Evolutionary conservation across 2,888 invertebrate genomes (phyloP).

Genomic region (Ochropacha duplaris): DNA sequence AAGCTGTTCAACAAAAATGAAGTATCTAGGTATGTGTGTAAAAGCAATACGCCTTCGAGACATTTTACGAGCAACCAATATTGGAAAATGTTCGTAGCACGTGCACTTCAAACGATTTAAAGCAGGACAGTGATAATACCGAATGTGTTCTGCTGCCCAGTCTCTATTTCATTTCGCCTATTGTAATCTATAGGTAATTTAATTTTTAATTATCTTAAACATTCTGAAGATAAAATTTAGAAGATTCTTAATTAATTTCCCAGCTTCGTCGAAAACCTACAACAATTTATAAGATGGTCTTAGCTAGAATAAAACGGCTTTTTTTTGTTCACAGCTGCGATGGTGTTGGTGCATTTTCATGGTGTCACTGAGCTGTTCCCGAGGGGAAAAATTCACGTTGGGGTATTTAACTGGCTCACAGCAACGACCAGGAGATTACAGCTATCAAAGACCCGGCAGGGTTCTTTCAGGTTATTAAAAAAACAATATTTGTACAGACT

Average conservation of each 20-base stretch:
- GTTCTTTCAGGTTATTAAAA: constrained; percentile 78
- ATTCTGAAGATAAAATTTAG: no score
- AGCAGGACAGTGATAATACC: constrained; percentile 28
- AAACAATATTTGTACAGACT: no score
- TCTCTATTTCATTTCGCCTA: constrained; percentile 8
- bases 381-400: constrained; percentile 86
- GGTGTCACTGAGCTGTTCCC: constrained; percentile 39
- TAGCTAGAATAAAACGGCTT: background rate
- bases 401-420: constrained; percentile 94
- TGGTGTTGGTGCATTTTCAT: constrained; percentile 59
- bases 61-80: constrained; percentile 63
- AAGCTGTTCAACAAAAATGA: constrained; percentile 12
- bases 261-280: no score
- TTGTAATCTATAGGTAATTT: no score
- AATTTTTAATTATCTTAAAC: constrained; percentile 8
- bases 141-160: constrained; percentile 28
- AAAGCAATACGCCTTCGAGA: constrained; percentile 40
- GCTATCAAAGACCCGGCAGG: constrained; percentile 89
- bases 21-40: constrained; percentile 32
- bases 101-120: constrained; percentile 52
- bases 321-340: constrained; percentile 57
- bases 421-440: constrained; percentile 88
- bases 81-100: constrained; percentile 70
- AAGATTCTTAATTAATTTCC: no score
- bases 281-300: constrained; percentile 7